Conservation (phyloP, 2,888 invertebrate genomes). For the Baccha elongata region DNA sequence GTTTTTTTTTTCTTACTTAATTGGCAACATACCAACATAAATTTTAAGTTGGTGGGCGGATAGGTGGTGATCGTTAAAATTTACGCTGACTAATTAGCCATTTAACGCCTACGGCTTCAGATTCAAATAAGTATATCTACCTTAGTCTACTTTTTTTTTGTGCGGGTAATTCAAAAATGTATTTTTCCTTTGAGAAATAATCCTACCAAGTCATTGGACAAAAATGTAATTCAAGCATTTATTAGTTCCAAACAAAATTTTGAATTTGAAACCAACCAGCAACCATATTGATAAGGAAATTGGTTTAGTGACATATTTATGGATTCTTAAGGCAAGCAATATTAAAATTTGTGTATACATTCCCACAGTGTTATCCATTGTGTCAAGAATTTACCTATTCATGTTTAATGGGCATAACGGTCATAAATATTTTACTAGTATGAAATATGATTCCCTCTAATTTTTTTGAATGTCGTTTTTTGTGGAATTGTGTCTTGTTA, state of each 20-base stretch:
- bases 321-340: conserved; percentile 11
- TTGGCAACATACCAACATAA: background rate
- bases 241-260: conserved; percentile 2
- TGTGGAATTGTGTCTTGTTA: background rate
- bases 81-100: conserved; percentile 60
- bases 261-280: conserved; percentile 47
- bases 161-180: conserved; percentile 27
- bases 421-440: conserved; percentile 24
- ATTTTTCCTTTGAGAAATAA: background rate
- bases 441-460: conserved; percentile 8
- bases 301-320: conserved; percentile 62
- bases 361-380: background rate
- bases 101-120: conserved; percentile 48
- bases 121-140: background rate
- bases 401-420: background rate
- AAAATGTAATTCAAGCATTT: no score
- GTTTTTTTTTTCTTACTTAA: background rate
- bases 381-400: no score
- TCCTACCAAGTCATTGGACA: no score
- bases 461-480: background rate
- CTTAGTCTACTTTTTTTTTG: background rate
- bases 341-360: background rate
- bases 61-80: conserved; percentile 62
- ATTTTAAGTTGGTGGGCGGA: conserved; percentile 55
- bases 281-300: conserved; percentile 21